Conservation (phyloP, 2,888 invertebrate species). For the Hedychridium roseum region DNA sequence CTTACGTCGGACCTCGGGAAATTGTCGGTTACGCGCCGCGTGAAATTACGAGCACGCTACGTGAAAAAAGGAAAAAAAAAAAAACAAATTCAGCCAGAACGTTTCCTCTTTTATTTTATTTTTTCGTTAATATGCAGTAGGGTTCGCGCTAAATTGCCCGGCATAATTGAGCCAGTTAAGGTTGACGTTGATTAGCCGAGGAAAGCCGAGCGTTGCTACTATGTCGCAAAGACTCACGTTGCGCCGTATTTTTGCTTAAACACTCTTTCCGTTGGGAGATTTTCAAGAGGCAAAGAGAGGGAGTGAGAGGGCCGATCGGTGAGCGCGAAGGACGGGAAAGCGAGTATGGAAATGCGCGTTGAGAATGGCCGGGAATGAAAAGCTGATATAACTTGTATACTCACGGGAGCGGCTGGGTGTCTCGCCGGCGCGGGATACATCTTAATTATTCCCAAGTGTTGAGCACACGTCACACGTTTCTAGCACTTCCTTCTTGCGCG, state of each 20-base stretch:
- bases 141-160: too few species aligned
- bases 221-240: too few species aligned
- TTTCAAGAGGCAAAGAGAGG: neutral
- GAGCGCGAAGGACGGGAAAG: slow-evolving; percentile 17
- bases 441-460: slow-evolving; percentile 49
- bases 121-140: too few species aligned
- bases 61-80: slow-evolving; percentile 13
- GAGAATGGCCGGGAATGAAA: slow-evolving; percentile 11
- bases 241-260: too few species aligned
- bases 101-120: too few species aligned
- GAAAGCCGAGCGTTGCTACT: too few species aligned
- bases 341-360: slow-evolving; percentile 4
- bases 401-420: slow-evolving; percentile 80
- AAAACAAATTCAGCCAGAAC: too few species aligned
- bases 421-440: slow-evolving; percentile 82
- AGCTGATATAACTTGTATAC: slow-evolving; percentile 60
- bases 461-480: slow-evolving; percentile 35
- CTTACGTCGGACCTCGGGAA: slow-evolving; percentile 41
- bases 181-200: too few species aligned
- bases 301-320: neutral
- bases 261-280: too few species aligned
- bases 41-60: slow-evolving; percentile 44
- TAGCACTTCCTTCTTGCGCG: slow-evolving; percentile 33
- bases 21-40: slow-evolving; percentile 48
- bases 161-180: too few species aligned